Conservation (phyloP, 1,140 invertebrate genomes). For the Bilobella aurantiaca region DNA sequence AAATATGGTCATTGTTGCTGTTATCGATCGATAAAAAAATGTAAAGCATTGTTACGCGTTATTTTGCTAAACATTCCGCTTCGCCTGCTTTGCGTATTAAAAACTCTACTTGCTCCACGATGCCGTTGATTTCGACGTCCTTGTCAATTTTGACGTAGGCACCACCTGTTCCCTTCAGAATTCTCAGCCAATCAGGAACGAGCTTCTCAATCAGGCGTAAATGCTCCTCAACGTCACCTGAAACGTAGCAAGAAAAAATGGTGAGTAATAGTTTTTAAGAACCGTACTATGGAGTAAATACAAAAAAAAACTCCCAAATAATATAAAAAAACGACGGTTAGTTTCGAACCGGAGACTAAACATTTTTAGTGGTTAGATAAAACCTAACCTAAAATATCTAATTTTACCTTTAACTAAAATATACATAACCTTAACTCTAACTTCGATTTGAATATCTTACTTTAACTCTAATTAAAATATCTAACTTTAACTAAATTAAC, state of each 20-base stretch:
- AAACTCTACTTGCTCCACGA: background rate
- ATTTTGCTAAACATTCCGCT: no score
- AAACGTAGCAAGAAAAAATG: background rate
- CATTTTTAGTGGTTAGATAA: no score
- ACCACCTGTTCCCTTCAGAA: conserved; percentile 59
- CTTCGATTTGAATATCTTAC: no score
- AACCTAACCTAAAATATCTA: no score
- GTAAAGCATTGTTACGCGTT: no score
- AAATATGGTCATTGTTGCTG: no score
- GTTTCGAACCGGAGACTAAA: no score
- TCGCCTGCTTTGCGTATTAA: background rate
- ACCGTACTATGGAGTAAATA: background rate
- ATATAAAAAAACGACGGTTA: background rate
- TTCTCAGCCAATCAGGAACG: conserved; percentile 60
- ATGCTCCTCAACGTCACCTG: conserved; percentile 61
- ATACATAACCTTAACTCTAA: background rate
- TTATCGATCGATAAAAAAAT: no score
- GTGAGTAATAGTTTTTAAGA: background rate
- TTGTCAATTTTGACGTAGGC: conserved; percentile 57
- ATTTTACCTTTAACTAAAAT: background rate
- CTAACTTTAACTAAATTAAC: no score
- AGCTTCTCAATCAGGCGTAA: conserved; percentile 60
- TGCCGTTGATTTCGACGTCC: conserved; percentile 36
- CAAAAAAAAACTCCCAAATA: background rate
- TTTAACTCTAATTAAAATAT: no score